Base-by-base conservation (phyloP, 2,888 invertebrate species). In the Euzetes globulus region DNA sequence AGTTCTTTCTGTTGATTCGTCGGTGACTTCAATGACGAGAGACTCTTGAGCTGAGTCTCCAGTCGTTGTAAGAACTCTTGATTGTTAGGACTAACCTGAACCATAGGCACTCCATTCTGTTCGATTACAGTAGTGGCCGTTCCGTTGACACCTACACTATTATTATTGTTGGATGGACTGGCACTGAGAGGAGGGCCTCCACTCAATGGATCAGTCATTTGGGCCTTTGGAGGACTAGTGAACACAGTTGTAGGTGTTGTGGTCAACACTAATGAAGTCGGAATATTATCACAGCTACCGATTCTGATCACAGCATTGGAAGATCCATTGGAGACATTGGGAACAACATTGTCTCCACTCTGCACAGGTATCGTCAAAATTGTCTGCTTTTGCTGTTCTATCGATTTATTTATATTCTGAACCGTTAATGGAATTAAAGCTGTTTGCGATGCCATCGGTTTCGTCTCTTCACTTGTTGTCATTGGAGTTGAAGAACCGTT, bases 41-140 rank as follows among this genome's bases (percentile, higher is more conserved):
- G 83, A 71, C 86, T 85, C 80, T 88, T 87, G 72, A 91, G 89
- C 82, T 90, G 89, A 79, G 87, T 84, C 81, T 89, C 88, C 13
- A 89, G 86, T 75, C 85, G 86, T 80, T 87, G 87, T 77, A 88
- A 80, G 79, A 85, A 84, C 82, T 86, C 82, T 11, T 72, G 73
- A 65, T 76, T 76, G 29, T 72, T 72, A 50, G 73, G 52, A 72
- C 73, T 76, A 15, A 76, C 68, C 63, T 76, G 76, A 60, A 76
- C 50, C 63, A 74, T 33, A 47, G 68, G 75, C 33, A 65, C 76
- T n/a, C 76, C 75, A 41, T 72, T 76, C 41, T 70, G 65, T 50
- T 74, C 76, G 1, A 73, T 60, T 25, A 73, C 73, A 37, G 73
- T 73, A 47, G 50, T 63, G 7, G 73, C 50, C 45, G 63, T 73